These are phyloP conservation scores for Miniopterus natalensis DNA, from an alignment of 2,113 vertebrate species.

Conservation along the genomic window DNA sequence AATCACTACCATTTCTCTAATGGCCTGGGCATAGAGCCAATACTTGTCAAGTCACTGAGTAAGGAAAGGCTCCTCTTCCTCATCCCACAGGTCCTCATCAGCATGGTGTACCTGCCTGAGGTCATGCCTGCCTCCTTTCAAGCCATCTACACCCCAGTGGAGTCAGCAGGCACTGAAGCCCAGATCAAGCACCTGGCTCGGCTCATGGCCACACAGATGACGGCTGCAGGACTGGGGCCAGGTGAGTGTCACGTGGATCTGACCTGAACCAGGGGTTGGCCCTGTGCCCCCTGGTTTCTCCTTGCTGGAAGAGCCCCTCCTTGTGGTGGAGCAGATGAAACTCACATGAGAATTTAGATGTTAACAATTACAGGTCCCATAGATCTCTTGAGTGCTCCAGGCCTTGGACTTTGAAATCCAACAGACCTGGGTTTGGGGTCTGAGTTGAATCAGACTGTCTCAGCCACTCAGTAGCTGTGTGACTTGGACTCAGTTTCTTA, in stretches of 20 bases:
- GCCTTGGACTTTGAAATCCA: not conserved
- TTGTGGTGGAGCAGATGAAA: fast-evolving
- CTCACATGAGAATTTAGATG: fast-evolving
- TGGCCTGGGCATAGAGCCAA: not conserved
- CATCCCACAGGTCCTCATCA: constrained; percentile 94
- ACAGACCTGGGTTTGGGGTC: not conserved
- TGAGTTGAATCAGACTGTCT: not conserved
- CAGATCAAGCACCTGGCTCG: constrained; percentile 96
- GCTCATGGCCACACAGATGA: constrained; percentile 97
- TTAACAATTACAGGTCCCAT: too few relatives aligned
- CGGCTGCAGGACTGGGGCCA: constrained; percentile 91
- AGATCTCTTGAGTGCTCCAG: not conserved
- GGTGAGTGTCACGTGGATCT: constrained; percentile 82
- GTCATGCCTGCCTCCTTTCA: constrained; percentile 98
- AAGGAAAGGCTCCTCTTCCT: not conserved
- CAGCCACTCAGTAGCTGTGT: not conserved
- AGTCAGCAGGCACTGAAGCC: constrained; percentile 96
- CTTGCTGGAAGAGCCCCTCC: not conserved
- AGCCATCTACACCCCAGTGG: constrained; percentile 97
- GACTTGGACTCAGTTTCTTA: not conserved
- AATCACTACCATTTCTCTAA: not conserved
- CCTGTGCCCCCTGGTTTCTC: not conserved
- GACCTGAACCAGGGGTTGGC: fast-evolving
- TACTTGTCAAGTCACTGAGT: fast-evolving
- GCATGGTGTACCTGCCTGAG: constrained; percentile 98